These are phyloP conservation scores for Lytechinus variegatus DNA, from an alignment of 35 echinoderm and acorn worm species.

Conservation along the genomic window DNA sequence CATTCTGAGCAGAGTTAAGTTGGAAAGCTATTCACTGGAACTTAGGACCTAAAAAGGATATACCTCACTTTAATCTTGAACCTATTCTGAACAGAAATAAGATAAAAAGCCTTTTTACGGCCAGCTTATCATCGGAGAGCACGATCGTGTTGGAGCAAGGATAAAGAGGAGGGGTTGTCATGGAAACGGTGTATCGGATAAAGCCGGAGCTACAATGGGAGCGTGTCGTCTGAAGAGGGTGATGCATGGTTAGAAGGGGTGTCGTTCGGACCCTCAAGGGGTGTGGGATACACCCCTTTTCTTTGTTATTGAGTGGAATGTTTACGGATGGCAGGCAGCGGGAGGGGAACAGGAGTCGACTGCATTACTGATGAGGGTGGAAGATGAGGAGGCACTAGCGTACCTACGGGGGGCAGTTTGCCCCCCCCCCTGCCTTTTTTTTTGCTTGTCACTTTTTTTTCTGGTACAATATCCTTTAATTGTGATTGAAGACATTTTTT, in stretches of 20 bases:
- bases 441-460: too few relatives aligned
- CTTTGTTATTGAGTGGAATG: not conserved
- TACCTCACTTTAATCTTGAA: too few relatives aligned
- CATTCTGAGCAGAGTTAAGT: too few relatives aligned
- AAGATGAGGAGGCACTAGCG: too few relatives aligned
- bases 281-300: not conserved
- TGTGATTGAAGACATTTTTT: too few relatives aligned
- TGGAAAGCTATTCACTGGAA: too few relatives aligned
- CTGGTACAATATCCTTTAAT: too few relatives aligned
- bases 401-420: too few relatives aligned
- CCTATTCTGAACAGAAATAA: not conserved
- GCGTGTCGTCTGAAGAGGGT: not conserved
- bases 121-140: not conserved
- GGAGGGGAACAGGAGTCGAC: not conserved
- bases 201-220: not conserved
- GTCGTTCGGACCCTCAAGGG: not conserved
- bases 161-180: not conserved
- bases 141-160: not conserved
- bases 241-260: not conserved
- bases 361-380: not conserved
- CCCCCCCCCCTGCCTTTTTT: too few relatives aligned
- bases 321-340: not conserved
- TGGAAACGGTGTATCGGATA: not conserved
- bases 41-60: too few relatives aligned
- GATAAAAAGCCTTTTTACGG: not conserved